Base-by-base conservation (phyloP, 2,113 vertebrate genomes). In the Mustela nigripes region DNA sequence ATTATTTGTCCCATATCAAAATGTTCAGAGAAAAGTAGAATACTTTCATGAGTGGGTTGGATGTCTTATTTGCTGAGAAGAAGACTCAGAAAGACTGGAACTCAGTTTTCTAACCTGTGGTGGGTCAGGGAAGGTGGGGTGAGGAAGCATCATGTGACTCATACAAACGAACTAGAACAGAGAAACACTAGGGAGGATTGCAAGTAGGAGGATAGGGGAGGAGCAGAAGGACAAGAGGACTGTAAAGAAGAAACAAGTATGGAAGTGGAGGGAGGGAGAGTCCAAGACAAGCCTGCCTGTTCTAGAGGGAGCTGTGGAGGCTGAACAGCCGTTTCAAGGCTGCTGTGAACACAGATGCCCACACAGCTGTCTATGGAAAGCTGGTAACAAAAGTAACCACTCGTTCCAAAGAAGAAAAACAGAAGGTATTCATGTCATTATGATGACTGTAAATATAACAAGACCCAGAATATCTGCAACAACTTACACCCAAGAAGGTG, bases 21-120 rank as follows among this genome's bases (percentile, higher is more conserved):
- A 85, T 56, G 78, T 31, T 91, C 18, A 95, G 24, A 85, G 10
- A 89, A 79, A 94, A 79, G 24, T 9, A 91, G 62, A 71, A 91
- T 74, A n/a, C 67, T 89, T 95, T 86, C 18, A 4, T 78, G 91
- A 94, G 18, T 56, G n/a, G 4, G 48, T 90, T 58, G 69, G 53
- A 63, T 4, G 4, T 45, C 28, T 79, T 71, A 92, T 50, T 97
- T 67, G 21, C 56, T 76, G 22, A 86, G 48, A 83, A 82, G 12
- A 78, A 95, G 31, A 28, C 62, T 71, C 62, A 8, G 14, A 65
- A 53, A 50, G 26, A 82, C 36, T 76, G 24, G n/a, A 91, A 48
- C 26, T 74, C 11, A 1, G 16, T 50, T 88, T 48, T 91, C 5
- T 79, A 81, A 89, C 24, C 71, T 67, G 67, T 45, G 69, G 16